Evolutionary conservation across 2,797 vertebrate species (phyloP).

Genomic region (Melanogrammus aeglefinus): DNA sequence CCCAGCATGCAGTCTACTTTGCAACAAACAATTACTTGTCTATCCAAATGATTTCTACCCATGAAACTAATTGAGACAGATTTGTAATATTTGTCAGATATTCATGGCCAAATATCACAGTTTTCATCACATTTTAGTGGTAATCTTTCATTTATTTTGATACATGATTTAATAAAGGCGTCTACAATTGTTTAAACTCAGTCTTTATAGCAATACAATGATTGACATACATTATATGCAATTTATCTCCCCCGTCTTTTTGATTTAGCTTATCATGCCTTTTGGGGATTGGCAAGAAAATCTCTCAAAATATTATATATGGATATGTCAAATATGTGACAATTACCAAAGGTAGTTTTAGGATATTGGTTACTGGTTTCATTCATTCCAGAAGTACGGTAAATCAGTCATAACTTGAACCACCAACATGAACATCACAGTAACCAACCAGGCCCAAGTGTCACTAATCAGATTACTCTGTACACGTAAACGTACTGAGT

Average conservation of each 20-base stretch:
- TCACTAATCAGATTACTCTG: too few relatives aligned
- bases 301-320: background rate
- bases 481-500: too few relatives aligned
- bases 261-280: background rate
- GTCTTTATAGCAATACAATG: background rate
- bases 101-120: background rate
- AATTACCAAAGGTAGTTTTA: background rate
- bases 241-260: background rate
- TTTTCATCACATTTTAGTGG: background rate
- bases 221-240: too few relatives aligned
- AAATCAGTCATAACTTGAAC: background rate
- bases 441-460: background rate
- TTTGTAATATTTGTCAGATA: background rate
- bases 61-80: background rate
- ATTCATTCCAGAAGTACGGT: background rate
- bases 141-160: background rate
- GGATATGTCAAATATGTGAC: too few relatives aligned
- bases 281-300: background rate
- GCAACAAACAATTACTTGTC: slow-evolving; percentile 49
- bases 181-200: background rate
- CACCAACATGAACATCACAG: background rate
- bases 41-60: background rate
- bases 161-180: background rate
- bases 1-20: slow-evolving; percentile 17
- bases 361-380: background rate